These are phyloP conservation scores for Alauda arvensis DNA, from an alignment of 2,797 vertebrate species.

Conservation along the genomic window DNA sequence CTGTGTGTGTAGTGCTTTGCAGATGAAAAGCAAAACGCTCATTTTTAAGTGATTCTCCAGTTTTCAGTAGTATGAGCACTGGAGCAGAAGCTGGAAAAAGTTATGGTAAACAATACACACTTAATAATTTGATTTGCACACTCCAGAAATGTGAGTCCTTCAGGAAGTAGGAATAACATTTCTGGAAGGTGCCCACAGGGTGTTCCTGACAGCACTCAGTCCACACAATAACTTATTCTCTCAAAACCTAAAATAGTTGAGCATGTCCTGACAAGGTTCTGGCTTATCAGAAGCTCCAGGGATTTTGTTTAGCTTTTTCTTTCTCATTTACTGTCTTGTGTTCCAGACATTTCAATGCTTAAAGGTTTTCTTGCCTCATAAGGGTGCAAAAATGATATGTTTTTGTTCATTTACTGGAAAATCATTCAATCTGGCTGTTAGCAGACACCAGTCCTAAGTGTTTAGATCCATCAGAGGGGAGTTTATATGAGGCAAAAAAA, in stretches of 20 bases:
- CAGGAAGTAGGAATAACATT: not conserved
- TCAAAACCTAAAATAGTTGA: not conserved
- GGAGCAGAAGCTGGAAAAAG: not conserved
- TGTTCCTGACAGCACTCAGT: not conserved
- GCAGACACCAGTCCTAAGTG: not conserved
- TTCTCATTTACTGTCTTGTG: not conserved
- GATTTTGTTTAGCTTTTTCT: not conserved
- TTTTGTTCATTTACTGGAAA: not conserved
- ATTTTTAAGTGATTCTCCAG: not conserved
- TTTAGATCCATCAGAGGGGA: not conserved
- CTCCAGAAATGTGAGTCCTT: not conserved
- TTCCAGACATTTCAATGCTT: not conserved
- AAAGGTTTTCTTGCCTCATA: not conserved
- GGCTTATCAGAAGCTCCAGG: not conserved
- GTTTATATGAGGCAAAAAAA: not conserved
- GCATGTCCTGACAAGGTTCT: not conserved
- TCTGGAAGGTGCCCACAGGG: not conserved
- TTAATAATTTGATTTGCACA: not conserved
- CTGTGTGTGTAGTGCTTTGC: not conserved
- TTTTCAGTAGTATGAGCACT: not conserved
- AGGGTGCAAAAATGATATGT: not conserved
- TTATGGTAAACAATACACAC: not conserved
- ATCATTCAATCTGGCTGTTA: not conserved
- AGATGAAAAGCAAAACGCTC: not conserved
- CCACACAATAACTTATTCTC: not conserved